Conservation (phyloP, 2,888 invertebrate species). For the Epinotia demarniana region DNA sequence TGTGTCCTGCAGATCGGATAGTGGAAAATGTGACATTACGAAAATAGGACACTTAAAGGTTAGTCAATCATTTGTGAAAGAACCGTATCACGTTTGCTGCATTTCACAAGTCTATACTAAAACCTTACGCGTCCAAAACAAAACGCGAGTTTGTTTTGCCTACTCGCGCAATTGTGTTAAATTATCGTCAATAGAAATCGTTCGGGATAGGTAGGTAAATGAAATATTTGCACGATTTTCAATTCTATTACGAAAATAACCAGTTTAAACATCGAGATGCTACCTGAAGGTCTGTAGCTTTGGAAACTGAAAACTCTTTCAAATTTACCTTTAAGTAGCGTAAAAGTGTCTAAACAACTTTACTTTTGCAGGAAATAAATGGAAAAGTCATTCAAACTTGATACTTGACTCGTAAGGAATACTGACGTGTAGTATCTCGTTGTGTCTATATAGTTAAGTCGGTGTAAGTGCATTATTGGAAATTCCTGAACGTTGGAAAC, state of each 20-base stretch:
- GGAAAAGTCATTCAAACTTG: conserved; percentile 46
- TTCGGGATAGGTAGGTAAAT: neutral
- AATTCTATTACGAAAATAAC: conserved; percentile 55
- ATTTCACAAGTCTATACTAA: neutral
- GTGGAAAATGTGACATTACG: conserved; percentile 34
- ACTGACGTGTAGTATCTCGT: conserved; percentile 43
- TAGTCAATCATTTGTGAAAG: conserved; percentile 28
- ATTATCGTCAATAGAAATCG: neutral
- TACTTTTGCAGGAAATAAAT: conserved; percentile 50
- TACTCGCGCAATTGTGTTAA: neutral
- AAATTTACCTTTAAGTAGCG: conserved; percentile 76
- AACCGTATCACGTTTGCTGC: neutral
- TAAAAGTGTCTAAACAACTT: conserved; percentile 61
- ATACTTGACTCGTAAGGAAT: conserved; percentile 48
- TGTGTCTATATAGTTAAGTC: conserved; percentile 46
- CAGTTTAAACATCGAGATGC: conserved; percentile 53
- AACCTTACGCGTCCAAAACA: neutral
- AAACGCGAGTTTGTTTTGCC: neutral
- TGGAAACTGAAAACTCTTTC: conserved; percentile 74
- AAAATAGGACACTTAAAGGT: conserved; percentile 44
- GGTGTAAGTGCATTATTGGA: conserved; percentile 74
- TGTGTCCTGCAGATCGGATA: neutral
- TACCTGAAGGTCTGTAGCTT: conserved; percentile 53
- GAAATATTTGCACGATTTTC: conserved; percentile 20
- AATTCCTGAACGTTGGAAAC: conserved; percentile 78